Evolutionary conservation across 2,113 vertebrate genomes (phyloP).

Genomic region (Hemichromis elongatus): DNA sequence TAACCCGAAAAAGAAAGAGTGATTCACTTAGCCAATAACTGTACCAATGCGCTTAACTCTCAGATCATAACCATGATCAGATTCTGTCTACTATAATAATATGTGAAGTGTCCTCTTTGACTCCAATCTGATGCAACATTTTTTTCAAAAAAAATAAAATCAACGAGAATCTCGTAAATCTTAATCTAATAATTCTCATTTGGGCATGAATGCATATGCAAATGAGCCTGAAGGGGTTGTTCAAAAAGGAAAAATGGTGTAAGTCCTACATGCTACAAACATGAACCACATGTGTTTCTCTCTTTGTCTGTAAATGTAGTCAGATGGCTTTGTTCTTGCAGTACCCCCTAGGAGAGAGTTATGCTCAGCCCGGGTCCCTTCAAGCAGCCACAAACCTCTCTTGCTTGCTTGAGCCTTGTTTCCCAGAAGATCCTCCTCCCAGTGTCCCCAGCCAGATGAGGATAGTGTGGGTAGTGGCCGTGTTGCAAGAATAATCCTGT

Average conservation of each 20-base stretch:
- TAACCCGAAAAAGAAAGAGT: constrained; percentile 20
- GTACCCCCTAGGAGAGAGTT: constrained; percentile 54
- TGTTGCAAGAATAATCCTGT: constrained; percentile 41
- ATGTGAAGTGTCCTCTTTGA: constrained; percentile 42
- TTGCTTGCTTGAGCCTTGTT: constrained; percentile 33
- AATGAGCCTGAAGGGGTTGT: constrained; percentile 44
- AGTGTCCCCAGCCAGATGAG: constrained; percentile 53
- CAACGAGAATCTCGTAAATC: constrained; percentile 51
- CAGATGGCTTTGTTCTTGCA: constrained; percentile 65
- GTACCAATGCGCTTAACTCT: constrained; percentile 34
- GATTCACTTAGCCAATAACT: constrained; percentile 41
- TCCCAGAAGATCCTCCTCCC: constrained; percentile 65
- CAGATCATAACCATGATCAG: constrained; percentile 40
- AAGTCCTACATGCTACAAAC: constrained; percentile 65
- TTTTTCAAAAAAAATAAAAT: not conserved
- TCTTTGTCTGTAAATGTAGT: constrained; percentile 66
- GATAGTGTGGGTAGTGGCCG: constrained; percentile 18
- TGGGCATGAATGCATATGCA: constrained; percentile 57
- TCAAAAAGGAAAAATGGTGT: constrained; percentile 41
- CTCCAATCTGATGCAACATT: constrained; percentile 36
- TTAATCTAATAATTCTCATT: constrained; percentile 60
- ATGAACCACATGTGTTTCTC: constrained; percentile 65
- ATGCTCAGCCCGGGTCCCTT: constrained; percentile 42
- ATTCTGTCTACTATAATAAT: constrained; percentile 25
- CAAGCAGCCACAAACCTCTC: constrained; percentile 47